Evolutionary conservation across 2,113 vertebrate species (phyloP).

Genomic region (Oriolus oriolus): DNA sequence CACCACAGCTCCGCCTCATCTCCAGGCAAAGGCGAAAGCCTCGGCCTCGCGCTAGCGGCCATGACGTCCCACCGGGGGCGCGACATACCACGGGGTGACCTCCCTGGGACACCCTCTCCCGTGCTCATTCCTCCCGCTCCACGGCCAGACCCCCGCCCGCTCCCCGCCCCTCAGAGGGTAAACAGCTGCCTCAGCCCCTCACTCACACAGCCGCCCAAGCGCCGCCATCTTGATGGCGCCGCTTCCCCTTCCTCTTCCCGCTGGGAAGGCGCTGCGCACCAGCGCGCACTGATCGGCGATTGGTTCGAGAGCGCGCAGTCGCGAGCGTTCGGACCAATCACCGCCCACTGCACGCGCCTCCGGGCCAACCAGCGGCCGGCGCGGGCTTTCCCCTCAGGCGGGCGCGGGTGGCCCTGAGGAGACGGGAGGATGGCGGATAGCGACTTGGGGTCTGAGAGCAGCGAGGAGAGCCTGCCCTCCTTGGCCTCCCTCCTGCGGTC

Average conservation of each 20-base stretch:
- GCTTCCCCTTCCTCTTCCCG: not conserved
- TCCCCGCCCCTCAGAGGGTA: rapidly evolving
- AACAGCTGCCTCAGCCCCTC: rapidly evolving
- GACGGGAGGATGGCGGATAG: not conserved
- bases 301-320: rapidly evolving
- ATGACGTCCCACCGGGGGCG: not conserved
- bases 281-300: not conserved
- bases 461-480: conserved; percentile 72
- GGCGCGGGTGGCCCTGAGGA: too few species aligned
- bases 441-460: not conserved
- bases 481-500: conserved; percentile 45
- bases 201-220: not conserved
- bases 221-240: not conserved
- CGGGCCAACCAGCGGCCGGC: not conserved
- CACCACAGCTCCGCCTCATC: not conserved
- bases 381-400: not conserved
- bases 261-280: not conserved
- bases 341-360: rapidly evolving
- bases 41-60: too few species aligned
- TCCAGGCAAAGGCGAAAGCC: not conserved
- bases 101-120: rapidly evolving
- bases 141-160: too few species aligned
- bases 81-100: not conserved
- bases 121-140: not conserved
- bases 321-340: not conserved